Conservation (phyloP, 2,797 vertebrate species). For the Danio choprae region DNA sequence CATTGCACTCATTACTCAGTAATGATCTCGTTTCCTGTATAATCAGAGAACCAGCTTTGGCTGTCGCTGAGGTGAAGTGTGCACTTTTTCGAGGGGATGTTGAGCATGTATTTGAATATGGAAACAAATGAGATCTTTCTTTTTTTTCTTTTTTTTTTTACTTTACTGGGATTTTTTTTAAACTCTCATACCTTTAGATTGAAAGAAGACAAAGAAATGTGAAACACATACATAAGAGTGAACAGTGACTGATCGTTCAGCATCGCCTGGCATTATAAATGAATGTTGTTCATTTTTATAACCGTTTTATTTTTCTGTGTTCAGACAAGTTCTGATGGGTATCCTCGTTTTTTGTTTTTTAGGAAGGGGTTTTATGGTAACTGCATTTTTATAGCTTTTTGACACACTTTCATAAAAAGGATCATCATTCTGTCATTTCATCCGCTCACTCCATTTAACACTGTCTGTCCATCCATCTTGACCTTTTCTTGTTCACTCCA, state of each 20-base stretch:
- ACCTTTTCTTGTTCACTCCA: conserved; percentile 30
- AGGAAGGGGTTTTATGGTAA: conserved; percentile 66
- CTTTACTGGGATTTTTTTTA: conserved; percentile 48
- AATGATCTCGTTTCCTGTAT: conserved; percentile 50
- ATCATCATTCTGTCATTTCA: conserved; percentile 55
- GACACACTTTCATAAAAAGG: conserved; percentile 61
- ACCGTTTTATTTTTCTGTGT: conserved; percentile 53
- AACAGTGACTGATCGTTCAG: conserved; percentile 69
- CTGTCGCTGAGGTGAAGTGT: conserved; percentile 47
- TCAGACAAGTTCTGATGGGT: conserved; percentile 52
- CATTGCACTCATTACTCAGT: conserved; percentile 72
- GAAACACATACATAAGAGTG: conserved; percentile 56
- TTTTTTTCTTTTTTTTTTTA: conserved; percentile 21
- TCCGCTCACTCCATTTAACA: conserved; percentile 44
- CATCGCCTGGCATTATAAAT: conserved; percentile 77
- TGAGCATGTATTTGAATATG: conserved; percentile 47
- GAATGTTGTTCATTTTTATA: conserved; percentile 75
- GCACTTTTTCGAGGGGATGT: conserved; percentile 62
- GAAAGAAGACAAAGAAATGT: conserved; percentile 65
- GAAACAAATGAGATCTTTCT: conserved; percentile 30
- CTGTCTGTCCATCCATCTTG: conserved; percentile 23
- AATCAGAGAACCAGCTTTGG: conserved; percentile 60
- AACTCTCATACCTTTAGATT: conserved; percentile 64
- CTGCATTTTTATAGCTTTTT: conserved; percentile 71
- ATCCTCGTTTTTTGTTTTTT: conserved; percentile 69